phyloP scores from a whole-genome alignment of 2,888 invertebrate genomes.

The Sphaeridia pumilis region DNA sequence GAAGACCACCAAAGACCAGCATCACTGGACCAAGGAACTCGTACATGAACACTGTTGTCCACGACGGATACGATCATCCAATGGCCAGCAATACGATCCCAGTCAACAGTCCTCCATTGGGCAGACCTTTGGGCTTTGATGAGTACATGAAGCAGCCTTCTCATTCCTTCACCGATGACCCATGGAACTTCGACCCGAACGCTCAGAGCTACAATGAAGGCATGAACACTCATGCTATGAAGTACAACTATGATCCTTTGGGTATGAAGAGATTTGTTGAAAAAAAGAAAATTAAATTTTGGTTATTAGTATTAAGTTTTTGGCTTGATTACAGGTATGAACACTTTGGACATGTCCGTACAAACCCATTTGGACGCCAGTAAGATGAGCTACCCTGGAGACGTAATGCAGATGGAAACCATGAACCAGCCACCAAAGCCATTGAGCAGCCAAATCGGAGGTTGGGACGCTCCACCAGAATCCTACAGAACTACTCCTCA shows the following conservation, averaged over 20 bases:
- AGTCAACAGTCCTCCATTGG: conserved; percentile 30
- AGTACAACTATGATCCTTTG: conserved; percentile 35
- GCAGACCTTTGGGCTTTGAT: conserved; percentile 31
- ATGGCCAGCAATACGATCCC: conserved; percentile 29
- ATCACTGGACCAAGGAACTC: conserved; percentile 1
- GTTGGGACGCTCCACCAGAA: conserved; percentile 13
- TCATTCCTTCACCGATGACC: conserved; percentile 34
- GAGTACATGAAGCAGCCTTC: conserved; percentile 34
- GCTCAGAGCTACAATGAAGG: conserved; percentile 20
- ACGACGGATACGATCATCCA: conserved; percentile 19
- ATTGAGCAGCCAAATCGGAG: conserved; percentile 16
- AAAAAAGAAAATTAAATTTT: too few relatives aligned
- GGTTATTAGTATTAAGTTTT: neutral
- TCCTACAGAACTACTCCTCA: conserved; percentile 8
- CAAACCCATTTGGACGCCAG: conserved; percentile 33
- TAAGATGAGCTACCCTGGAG: conserved; percentile 33
- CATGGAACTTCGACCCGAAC: conserved; percentile 36
- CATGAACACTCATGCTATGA: conserved; percentile 22
- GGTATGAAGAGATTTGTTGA: too few relatives aligned
- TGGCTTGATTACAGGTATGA: conserved; percentile 24
- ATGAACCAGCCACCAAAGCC: conserved; percentile 11
- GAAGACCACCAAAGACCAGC: neutral
- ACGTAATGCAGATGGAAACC: conserved; percentile 16
- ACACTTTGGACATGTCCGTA: conserved; percentile 28
- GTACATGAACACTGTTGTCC: neutral